Evolutionary conservation across 2,797 vertebrate genomes (phyloP).

Genomic region (Jordanella pulchra): DNA sequence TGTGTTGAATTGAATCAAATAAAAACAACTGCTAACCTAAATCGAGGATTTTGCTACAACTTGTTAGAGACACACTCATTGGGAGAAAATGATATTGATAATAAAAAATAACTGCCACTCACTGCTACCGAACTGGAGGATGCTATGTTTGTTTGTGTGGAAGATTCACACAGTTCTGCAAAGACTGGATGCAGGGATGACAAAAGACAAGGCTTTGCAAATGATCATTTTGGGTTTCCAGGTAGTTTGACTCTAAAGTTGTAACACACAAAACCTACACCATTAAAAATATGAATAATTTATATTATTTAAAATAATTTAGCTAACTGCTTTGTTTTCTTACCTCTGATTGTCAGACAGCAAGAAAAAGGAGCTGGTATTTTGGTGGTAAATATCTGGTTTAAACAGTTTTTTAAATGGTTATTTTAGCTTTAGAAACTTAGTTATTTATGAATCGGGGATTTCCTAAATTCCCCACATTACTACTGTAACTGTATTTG

Average conservation of each 20-base stretch:
- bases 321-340: not conserved
- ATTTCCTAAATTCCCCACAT: not conserved
- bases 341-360: not conserved
- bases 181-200: not conserved
- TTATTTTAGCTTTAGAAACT: conserved; percentile 3
- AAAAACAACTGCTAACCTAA: not conserved
- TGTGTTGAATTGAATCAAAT: not conserved
- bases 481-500: not conserved
- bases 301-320: not conserved
- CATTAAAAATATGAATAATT: too few relatives aligned
- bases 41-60: not conserved
- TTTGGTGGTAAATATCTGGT: not conserved
- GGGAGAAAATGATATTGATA: too few relatives aligned
- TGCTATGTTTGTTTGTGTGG: not conserved
- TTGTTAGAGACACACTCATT: too few relatives aligned
- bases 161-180: not conserved
- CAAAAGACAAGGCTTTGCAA: not conserved
- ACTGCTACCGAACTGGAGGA: not conserved
- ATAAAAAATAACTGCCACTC: too few relatives aligned
- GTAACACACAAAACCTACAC: not conserved
- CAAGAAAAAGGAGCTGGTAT: not conserved
- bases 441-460: not conserved
- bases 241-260: not conserved
- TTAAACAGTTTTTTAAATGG: not conserved
- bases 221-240: not conserved